Conservation (phyloP, 2,888 invertebrate genomes). For the Cerceris ruficornis region DNA sequence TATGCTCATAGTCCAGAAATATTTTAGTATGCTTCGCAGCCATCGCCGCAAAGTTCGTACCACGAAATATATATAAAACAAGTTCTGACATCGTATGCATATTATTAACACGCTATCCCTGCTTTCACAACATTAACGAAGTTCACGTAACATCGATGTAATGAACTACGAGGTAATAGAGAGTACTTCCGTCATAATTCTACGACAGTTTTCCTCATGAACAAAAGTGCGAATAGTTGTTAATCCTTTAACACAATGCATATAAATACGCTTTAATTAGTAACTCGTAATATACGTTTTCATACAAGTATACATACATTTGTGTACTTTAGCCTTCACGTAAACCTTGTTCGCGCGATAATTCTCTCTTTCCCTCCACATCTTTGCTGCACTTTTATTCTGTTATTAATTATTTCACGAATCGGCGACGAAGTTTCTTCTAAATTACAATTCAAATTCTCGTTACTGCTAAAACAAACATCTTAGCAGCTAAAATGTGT, state of each 20-base stretch:
- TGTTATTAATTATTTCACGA: no score
- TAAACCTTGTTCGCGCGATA: no score
- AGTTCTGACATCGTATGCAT: constrained; percentile 1
- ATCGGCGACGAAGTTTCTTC: constrained; percentile 4
- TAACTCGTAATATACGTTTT: not conserved
- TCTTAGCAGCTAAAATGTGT: not conserved
- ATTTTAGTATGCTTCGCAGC: not conserved
- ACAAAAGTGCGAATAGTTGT: not conserved
- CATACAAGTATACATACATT: not conserved
- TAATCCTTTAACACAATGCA: not conserved
- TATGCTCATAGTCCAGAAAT: not conserved
- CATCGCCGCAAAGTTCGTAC: constrained; percentile 5
- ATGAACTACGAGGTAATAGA: constrained; percentile 4
- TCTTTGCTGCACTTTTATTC: no score
- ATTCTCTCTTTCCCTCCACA: no score
- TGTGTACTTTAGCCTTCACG: no score
- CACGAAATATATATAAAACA: constrained; percentile 11
- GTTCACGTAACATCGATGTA: constrained; percentile 5
- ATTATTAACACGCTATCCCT: constrained; percentile 1
- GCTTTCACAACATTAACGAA: not conserved
- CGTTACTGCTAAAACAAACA: constrained; percentile 33
- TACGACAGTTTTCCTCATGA: not conserved
- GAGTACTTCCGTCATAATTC: not conserved
- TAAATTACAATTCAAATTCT: constrained; percentile 28
- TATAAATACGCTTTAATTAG: not conserved